phyloP scores from a whole-genome alignment of 2,888 invertebrate genomes.

The Dolomedes plantarius region DNA sequence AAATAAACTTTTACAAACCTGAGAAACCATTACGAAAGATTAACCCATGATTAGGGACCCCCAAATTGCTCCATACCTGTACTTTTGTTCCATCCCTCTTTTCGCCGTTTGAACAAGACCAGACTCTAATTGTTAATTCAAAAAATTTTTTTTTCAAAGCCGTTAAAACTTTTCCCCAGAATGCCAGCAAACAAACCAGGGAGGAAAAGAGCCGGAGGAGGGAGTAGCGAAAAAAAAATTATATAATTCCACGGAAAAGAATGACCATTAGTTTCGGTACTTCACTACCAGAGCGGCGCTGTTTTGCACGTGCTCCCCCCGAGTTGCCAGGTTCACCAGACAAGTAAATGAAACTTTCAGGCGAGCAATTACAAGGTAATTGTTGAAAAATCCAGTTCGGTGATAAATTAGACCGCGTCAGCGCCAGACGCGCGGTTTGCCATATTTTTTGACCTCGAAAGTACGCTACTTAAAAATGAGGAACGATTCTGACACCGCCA shows the following conservation, averaged over 20 bases:
- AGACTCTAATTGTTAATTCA: conserved; percentile 9
- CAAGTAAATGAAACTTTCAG: conserved; percentile 68
- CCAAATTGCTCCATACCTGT: neutral
- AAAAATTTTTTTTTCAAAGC: neutral
- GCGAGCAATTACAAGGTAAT: conserved; percentile 70
- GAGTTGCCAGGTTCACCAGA: conserved; percentile 65
- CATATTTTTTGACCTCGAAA: conserved; percentile 71
- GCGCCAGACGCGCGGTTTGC: conserved; percentile 62
- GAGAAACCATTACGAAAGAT: conserved; percentile 5
- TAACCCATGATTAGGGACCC: neutral
- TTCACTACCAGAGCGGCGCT: conserved; percentile 58
- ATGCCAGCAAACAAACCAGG: neutral
- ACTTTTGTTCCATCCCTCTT: neutral
- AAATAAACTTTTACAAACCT: neutral
- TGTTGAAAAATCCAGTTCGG: conserved; percentile 64
- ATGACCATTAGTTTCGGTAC: conserved; percentile 66
- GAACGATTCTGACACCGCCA: conserved; percentile 66
- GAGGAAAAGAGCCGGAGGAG: neutral
- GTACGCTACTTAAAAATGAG: conserved; percentile 70
- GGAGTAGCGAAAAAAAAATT: too few species aligned
- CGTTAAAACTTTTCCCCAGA: neutral
- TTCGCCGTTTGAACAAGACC: neutral
- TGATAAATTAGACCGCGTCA: conserved; percentile 65
- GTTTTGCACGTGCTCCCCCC: conserved; percentile 64
- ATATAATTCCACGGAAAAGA: conserved; percentile 30